phyloP scores from a whole-genome alignment of 2,113 vertebrate species.

The rabbit (Oryctolagus cuniculus) region DNA sequence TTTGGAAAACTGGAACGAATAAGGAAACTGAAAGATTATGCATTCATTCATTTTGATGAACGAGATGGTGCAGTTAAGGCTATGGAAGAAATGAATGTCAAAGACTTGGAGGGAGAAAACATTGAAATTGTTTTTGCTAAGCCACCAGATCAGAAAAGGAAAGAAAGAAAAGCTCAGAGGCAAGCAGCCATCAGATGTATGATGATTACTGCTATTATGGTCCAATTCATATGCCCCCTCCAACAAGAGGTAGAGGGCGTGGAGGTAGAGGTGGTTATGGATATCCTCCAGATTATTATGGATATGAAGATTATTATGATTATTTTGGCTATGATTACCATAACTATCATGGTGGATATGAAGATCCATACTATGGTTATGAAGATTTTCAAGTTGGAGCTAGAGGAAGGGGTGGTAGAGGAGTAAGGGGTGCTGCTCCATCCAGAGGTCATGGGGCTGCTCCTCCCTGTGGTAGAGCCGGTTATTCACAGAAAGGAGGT shows the following conservation, averaged over 20 bases:
- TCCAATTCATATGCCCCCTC: constrained; percentile 96
- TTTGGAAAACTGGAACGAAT: constrained; percentile 98
- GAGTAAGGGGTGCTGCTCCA: constrained; percentile 94
- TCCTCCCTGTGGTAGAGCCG: constrained; percentile 94
- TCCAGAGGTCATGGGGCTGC: constrained; percentile 94
- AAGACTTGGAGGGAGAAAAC: constrained; percentile 97
- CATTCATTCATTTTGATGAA: constrained; percentile 98
- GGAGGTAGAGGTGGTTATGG: constrained; percentile 95
- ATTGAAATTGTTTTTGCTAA: constrained; percentile 99
- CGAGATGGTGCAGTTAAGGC: constrained; percentile 98
- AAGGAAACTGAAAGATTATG: constrained; percentile 99
- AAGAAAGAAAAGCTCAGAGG: constrained; percentile 98
- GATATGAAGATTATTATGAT: constrained; percentile 99
- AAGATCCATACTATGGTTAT: constrained; percentile 99
- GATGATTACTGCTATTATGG: constrained; percentile 99
- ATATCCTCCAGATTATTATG: constrained; percentile 98
- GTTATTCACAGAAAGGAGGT: constrained; percentile 97
- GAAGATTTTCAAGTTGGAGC: constrained; percentile 97
- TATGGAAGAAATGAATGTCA: constrained; percentile 98
- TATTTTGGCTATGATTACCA: constrained; percentile 99
- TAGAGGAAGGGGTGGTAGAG: constrained; percentile 95
- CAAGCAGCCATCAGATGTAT: constrained; percentile 98
- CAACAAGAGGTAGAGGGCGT: constrained; percentile 94
- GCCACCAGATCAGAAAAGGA: constrained; percentile 98
- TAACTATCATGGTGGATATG: constrained; percentile 99